phyloP scores from a whole-genome alignment of 2,888 invertebrate genomes.

The Bombylius major region DNA sequence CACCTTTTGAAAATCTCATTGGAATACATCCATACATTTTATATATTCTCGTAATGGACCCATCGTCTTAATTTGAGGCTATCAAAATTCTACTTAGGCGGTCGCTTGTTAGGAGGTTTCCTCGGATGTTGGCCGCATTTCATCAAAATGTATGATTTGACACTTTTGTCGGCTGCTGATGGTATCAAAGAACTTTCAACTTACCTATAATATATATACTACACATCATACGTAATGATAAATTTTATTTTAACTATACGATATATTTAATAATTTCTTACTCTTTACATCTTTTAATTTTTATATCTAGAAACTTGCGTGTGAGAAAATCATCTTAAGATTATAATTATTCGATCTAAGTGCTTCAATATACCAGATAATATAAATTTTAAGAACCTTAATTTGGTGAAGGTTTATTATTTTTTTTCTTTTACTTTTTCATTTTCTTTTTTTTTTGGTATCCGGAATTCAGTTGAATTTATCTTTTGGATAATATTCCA shows the following conservation, averaged over 20 bases:
- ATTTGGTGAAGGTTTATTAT: not conserved
- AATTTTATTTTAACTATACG: no score
- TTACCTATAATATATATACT: no score
- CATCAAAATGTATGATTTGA: constrained; percentile 9
- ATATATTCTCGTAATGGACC: not conserved
- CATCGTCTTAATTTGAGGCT: constrained; percentile 7
- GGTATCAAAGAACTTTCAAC: no score
- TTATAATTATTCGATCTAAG: not conserved
- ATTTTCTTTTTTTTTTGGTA: not conserved
- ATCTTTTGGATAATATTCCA: not conserved
- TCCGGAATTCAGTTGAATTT: not conserved
- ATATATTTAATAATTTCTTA: no score
- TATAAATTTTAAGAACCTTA: not conserved
- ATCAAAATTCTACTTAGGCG: constrained; percentile 7
- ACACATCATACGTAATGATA: no score
- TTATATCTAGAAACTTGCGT: not conserved
- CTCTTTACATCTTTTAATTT: no score
- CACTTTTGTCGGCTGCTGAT: not conserved
- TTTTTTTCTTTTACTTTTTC: not conserved
- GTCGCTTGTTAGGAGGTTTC: constrained; percentile 5
- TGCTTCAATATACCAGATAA: not conserved
- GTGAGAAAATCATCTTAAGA: not conserved
- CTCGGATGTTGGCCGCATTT: constrained; percentile 4
- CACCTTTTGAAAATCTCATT: not conserved
- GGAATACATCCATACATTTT: not conserved